Evolutionary conservation across 2,888 invertebrate species (phyloP).

Genomic region (Plutella xylostella): DNA sequence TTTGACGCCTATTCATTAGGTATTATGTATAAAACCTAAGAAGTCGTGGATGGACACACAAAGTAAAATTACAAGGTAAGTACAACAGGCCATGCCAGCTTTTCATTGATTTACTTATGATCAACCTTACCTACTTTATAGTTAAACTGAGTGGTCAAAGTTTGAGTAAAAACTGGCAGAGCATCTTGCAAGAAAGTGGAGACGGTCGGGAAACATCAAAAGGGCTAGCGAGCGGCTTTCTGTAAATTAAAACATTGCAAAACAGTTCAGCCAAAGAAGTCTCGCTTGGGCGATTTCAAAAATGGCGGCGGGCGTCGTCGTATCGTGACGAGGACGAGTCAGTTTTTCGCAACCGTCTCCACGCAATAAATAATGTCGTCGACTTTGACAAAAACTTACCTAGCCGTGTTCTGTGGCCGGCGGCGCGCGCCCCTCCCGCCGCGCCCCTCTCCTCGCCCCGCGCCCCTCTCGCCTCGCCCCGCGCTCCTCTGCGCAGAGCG

Average conservation of each 20-base stretch:
- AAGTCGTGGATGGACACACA: background rate
- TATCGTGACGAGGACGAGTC: constrained; percentile 50
- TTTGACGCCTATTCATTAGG: constrained; percentile 21
- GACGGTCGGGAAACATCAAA: constrained; percentile 57
- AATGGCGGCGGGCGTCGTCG: constrained; percentile 53
- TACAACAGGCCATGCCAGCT: too few species aligned
- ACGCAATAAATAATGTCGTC: constrained; percentile 68
- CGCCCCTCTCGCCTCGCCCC: constrained; percentile 25
- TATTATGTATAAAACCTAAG: too few species aligned
- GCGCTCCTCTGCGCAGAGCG: constrained; percentile 23
- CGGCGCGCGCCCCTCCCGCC: constrained; percentile 47
- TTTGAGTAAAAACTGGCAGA: background rate
- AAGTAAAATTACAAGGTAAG: too few species aligned
- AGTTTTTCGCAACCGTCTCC: constrained; percentile 69
- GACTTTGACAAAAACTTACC: constrained; percentile 69
- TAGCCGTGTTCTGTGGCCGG: constrained; percentile 65
- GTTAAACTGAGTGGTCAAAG: too few species aligned
- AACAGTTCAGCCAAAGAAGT: constrained; percentile 50
- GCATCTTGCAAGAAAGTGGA: constrained; percentile 19
- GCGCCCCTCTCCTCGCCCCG: constrained; percentile 24
- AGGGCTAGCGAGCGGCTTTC: constrained; percentile 28
- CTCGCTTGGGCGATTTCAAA: constrained; percentile 56
- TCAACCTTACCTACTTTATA: too few species aligned
- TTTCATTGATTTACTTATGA: too few species aligned
- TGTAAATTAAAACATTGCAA: constrained; percentile 65